Base-by-base conservation (phyloP, 2,113 vertebrate species). In the Amia ocellicauda region DNA sequence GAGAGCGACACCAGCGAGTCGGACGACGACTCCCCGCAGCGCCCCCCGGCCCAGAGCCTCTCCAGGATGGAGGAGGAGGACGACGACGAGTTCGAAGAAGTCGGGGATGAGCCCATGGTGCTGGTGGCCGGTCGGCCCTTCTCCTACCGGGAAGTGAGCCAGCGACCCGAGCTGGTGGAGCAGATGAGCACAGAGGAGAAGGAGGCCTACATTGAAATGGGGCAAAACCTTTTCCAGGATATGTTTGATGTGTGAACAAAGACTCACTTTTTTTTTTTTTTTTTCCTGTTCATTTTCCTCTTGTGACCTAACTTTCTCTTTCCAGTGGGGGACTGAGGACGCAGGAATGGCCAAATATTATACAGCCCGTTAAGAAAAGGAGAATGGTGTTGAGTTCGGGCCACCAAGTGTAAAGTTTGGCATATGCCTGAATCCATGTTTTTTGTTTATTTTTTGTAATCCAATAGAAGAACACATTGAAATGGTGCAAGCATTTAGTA, bases 1-100 rank as follows among this genome's bases (percentile, higher is more conserved):
- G 97, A 98, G 60, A 99, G 96, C 0, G 96, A 99, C 83, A 99
- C 96, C 11, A 99, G 96, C 0, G 97, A 99, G 68, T 99, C 97
- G 0, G 97, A 98, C 0, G 95, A 98, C 4, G 94, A 97, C 5
- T 81, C 83, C 17, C 86, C 86, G 3, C 82, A 84, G 1, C 84
- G 74, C 3, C 26, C 36, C 0, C 61, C 76, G 29, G 49, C 62
- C 2, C 67, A 50, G 28, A 19, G 23, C 49, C 45, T 51, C 43
- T 40, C 40, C 42, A 24, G 70, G 0, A 77, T 86, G 13, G 77
- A 88, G n/a, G 86, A 93, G 1, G 92, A 95, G 0, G 94, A 93
- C 0, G 92, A 97, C 0, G 92, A 95, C 0, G 97, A 98, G 43
- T 98, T 98, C 23, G 95, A 97, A 76, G 97, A 97, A 74, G 95